Percentiles rank a stretch among this genome's conserved stretches.
Conservation (phyloP, 2,888 invertebrate species). For the Zhengitettix transpicula region DNA sequence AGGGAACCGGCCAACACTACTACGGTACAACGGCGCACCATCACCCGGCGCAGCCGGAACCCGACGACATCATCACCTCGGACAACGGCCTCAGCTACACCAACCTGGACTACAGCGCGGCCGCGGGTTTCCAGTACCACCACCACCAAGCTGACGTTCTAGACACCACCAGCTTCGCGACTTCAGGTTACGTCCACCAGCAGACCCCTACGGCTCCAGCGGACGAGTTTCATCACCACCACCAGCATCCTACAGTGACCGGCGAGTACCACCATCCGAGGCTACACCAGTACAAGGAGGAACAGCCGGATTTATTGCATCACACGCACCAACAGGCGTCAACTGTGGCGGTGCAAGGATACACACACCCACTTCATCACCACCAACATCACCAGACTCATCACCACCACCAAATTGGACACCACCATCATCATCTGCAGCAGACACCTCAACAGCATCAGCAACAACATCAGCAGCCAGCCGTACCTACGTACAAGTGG, state of each 20-base stretch:
- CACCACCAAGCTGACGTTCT: not conserved
- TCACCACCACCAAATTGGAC: constrained; percentile 16
- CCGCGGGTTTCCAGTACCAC: constrained; percentile 24
- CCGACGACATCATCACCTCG: constrained; percentile 49
- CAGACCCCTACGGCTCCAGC: too few relatives aligned
- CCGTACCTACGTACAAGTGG: constrained; percentile 91
- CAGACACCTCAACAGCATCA: constrained; percentile 17
- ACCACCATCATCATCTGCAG: constrained; percentile 21
- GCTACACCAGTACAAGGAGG: constrained; percentile 1
- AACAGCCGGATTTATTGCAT: constrained; percentile 14
- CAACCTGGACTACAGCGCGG: constrained; percentile 59
- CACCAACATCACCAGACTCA: constrained; percentile 19
- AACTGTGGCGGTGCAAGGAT: constrained; percentile 14
- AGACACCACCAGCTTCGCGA: too few relatives aligned
- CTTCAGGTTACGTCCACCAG: too few relatives aligned
- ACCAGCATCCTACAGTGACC: constrained; percentile 16
- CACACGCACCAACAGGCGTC: constrained; percentile 10
- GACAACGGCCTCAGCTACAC: constrained; percentile 81
- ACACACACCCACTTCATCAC: constrained; percentile 13
- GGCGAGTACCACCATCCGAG: not conserved
- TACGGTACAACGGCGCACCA: constrained; percentile 28
- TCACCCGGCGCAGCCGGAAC: constrained; percentile 29
- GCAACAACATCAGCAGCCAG: constrained; percentile 30
- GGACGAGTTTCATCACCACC: constrained; percentile 24
- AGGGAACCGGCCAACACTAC: constrained; percentile 23